Percentiles rank a stretch among this genome's conserved stretches.
These are phyloP conservation scores for Adelognathus sp. DNA, from an alignment of 2,888 invertebrate species.

Conservation along the genomic window DNA sequence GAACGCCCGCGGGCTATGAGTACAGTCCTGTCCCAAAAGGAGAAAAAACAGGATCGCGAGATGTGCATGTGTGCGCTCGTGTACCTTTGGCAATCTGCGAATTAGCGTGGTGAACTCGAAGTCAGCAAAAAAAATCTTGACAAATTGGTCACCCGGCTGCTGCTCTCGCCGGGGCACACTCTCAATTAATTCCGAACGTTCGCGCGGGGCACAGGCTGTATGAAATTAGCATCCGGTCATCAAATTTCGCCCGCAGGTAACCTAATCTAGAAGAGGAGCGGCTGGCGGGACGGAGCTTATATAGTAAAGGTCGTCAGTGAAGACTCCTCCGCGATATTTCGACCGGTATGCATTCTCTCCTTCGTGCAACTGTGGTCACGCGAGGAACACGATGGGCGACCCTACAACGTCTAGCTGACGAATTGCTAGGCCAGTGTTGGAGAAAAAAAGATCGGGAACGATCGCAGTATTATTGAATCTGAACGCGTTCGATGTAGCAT, in stretches of 20 bases:
- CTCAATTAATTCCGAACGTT: slow-evolving; percentile 66
- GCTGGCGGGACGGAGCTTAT: slow-evolving; percentile 13
- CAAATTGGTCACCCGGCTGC: slow-evolving; percentile 65
- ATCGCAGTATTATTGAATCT: no score
- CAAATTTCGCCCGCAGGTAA: slow-evolving; percentile 63
- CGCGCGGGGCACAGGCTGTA: slow-evolving; percentile 32
- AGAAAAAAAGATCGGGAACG: slow-evolving; percentile 7
- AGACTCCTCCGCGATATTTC: slow-evolving; percentile 48
- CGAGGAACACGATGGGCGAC: slow-evolving; percentile 15
- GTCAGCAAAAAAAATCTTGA: slow-evolving; percentile 63
- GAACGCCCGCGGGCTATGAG: slow-evolving; percentile 18
- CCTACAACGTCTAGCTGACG: slow-evolving; percentile 35
- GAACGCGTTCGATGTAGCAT: no score
- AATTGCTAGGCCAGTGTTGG: slow-evolving; percentile 10
- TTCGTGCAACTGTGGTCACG: slow-evolving; percentile 42
- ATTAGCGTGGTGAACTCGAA: slow-evolving; percentile 48
- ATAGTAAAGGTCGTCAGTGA: slow-evolving; percentile 13
- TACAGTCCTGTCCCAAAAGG: slow-evolving; percentile 1
- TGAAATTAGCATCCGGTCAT: slow-evolving; percentile 65
- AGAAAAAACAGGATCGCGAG: slow-evolving; percentile 44
- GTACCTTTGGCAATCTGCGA: slow-evolving; percentile 52
- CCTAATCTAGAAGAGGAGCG: slow-evolving; percentile 48
- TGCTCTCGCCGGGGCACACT: slow-evolving; percentile 54
- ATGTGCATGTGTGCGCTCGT: neutral
- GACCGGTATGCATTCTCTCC: slow-evolving; percentile 32